Percentiles rank a stretch among this genome's conserved stretches.
Evolutionary conservation across 2,888 invertebrate species (phyloP).

Genomic region (Volucella inflata): DNA sequence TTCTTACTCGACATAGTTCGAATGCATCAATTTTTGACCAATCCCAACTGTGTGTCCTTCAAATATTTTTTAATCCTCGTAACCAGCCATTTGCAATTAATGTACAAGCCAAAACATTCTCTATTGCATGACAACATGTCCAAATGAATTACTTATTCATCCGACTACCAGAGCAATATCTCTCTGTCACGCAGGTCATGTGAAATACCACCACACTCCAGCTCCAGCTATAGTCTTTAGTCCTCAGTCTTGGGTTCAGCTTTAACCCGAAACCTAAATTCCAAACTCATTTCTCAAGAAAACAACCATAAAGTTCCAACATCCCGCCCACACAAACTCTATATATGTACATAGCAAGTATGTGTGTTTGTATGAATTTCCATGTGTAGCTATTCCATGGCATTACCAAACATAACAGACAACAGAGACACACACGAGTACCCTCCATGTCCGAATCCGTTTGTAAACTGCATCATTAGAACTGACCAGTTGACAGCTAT

Average conservation of each 20-base stretch:
- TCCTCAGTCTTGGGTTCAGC: neutral
- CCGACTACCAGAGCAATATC: constrained; percentile 57
- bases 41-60: neutral
- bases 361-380: constrained; percentile 5
- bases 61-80: neutral
- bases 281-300: constrained; percentile 68
- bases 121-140: constrained; percentile 65
- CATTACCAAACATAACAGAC: constrained; percentile 29
- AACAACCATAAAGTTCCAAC: constrained; percentile 63
- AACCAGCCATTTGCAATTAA: neutral
- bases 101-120: constrained; percentile 52
- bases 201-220: constrained; percentile 55
- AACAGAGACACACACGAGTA: constrained; percentile 14
- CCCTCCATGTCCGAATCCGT: constrained; percentile 43
- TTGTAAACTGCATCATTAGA: constrained; percentile 75
- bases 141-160: constrained; percentile 59
- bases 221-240: constrained; percentile 17
- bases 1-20: too few species aligned
- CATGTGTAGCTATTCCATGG: constrained; percentile 20
- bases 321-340: constrained; percentile 66
- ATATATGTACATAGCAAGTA: too few species aligned
- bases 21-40: too few species aligned
- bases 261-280: constrained; percentile 66
- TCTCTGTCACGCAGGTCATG: constrained; percentile 70
- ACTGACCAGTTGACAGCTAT: constrained; percentile 75